Conservation (phyloP, 2,797 vertebrate species). For the Naso thynnoides region DNA sequence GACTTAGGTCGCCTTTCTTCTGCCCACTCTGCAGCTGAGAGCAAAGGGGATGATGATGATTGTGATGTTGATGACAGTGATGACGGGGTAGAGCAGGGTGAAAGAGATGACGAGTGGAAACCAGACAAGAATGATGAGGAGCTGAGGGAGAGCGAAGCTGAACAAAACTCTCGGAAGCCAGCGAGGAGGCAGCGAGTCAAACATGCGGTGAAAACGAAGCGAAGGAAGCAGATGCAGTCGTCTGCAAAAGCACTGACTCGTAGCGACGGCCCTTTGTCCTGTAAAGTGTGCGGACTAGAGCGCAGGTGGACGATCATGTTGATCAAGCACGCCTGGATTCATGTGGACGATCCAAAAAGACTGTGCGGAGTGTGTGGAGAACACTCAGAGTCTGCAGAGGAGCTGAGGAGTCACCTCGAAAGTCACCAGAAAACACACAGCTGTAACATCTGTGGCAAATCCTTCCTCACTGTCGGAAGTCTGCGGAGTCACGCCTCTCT, state of each 20-base stretch:
- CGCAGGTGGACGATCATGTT: not conserved
- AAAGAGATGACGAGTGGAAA: not conserved
- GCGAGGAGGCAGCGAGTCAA: not conserved
- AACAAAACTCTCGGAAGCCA: too few relatives aligned
- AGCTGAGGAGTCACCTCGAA: not conserved
- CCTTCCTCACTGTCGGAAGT: not conserved
- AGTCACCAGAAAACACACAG: not conserved
- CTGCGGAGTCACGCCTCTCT: not conserved
- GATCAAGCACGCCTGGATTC: slow-evolving; percentile 46
- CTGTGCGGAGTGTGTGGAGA: slow-evolving; percentile 41
- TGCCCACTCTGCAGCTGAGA: not conserved
- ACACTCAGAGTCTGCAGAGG: not conserved
- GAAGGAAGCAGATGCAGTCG: too few relatives aligned
- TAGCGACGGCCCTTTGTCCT: not conserved
- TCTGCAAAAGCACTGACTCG: not conserved
- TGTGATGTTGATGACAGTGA: not conserved
- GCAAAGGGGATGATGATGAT: too few relatives aligned
- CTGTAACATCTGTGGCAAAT: slow-evolving; percentile 1
- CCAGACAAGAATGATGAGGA: too few relatives aligned
- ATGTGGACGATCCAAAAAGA: not conserved
- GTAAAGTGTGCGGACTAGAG: slow-evolving; percentile 7
- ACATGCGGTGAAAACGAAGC: not conserved
- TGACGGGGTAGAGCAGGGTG: not conserved
- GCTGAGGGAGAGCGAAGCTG: not conserved
- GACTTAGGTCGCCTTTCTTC: too few relatives aligned